These are phyloP conservation scores for Eupeodes latifasciatus DNA, from an alignment of 2,888 invertebrate species.

Conservation along the genomic window DNA sequence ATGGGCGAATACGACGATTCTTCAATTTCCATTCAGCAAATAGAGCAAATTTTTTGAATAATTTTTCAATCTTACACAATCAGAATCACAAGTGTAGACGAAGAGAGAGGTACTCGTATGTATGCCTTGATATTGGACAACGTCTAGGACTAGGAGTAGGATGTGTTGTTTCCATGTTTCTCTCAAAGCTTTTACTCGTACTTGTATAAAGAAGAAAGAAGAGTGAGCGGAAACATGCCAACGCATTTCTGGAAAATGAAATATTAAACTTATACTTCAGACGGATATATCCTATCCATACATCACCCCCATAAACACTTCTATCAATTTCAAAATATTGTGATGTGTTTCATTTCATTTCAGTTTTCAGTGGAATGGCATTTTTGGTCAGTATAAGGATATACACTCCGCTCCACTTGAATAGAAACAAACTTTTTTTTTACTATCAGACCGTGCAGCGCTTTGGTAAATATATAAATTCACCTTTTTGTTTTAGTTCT, in stretches of 20 bases:
- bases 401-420: too few relatives aligned
- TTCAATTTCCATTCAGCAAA: conserved; percentile 28
- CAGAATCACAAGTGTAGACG: not conserved
- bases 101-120: too few relatives aligned
- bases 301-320: not conserved
- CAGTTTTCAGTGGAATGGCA: not conserved
- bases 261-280: not conserved
- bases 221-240: not conserved
- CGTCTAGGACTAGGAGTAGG: too few relatives aligned
- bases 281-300: too few relatives aligned
- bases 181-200: too few relatives aligned
- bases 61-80: conserved; percentile 12
- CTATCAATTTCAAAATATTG: conserved; percentile 14
- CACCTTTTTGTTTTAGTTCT: too few relatives aligned
- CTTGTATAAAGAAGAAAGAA: not conserved
- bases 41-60: conserved; percentile 26
- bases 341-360: conserved; percentile 16
- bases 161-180: not conserved
- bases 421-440: too few relatives aligned
- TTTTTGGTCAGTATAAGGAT: not conserved
- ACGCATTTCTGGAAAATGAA: conserved; percentile 10
- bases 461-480: too few relatives aligned
- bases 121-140: too few relatives aligned
- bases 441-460: too few relatives aligned
- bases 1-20: not conserved